These are phyloP conservation scores for Macropus fuliginosus DNA, from an alignment of 2,797 vertebrate species.

Conservation along the genomic window DNA sequence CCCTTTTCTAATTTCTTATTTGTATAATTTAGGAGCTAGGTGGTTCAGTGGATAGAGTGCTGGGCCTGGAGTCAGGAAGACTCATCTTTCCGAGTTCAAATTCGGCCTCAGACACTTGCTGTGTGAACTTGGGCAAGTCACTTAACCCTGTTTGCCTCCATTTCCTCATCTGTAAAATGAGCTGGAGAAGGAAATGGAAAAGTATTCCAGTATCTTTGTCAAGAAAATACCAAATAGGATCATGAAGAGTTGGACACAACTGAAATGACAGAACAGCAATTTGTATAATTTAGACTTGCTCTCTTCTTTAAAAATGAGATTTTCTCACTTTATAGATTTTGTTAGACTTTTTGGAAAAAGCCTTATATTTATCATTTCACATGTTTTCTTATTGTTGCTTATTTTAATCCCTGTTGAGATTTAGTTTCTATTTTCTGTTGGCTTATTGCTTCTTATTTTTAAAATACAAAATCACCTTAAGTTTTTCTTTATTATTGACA, in stretches of 20 bases:
- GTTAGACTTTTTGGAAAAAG: not conserved
- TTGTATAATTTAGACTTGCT: not conserved
- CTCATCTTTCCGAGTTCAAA: not conserved
- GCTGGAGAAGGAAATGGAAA: not conserved
- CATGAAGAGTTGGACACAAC: not conserved
- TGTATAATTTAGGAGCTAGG: not conserved
- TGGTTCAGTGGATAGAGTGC: not conserved
- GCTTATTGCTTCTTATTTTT: not conserved
- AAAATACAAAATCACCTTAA: not conserved
- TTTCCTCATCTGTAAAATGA: not conserved
- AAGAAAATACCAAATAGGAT: not conserved
- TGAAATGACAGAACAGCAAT: not conserved
- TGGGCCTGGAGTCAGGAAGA: not conserved
- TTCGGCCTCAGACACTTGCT: not conserved
- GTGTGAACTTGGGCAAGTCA: not conserved
- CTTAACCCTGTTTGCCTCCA: not conserved
- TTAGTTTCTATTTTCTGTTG: not conserved
- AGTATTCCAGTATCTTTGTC: not conserved
- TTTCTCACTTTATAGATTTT: not conserved
- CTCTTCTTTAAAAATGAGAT: not conserved
- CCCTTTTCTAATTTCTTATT: not conserved
- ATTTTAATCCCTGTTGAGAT: not conserved
- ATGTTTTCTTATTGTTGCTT: not conserved
- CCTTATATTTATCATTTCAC: not conserved
- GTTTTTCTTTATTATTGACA: not conserved